Conservation (phyloP, 2,888 invertebrate species). For the Trachelus iudaicus region DNA sequence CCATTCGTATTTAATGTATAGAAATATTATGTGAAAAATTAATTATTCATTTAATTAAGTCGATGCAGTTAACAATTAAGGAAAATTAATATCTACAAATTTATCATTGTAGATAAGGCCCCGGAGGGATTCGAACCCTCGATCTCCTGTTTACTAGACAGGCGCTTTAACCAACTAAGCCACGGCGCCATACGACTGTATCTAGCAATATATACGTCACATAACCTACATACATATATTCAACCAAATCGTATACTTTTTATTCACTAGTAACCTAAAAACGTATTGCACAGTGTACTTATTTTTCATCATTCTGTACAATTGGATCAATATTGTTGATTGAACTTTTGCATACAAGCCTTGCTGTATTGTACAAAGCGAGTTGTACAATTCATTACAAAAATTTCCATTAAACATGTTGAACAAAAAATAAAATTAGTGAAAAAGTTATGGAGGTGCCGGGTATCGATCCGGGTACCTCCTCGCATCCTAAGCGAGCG, state of each 20-base stretch:
- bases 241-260: too few relatives aligned
- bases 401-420: too few relatives aligned
- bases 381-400: too few relatives aligned
- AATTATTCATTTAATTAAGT: neutral
- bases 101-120: conserved; percentile 60
- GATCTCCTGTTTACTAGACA: conserved; percentile 79
- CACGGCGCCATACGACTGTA: conserved; percentile 69
- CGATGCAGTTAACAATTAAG: neutral
- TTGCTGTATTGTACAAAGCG: too few relatives aligned
- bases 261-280: too few relatives aligned
- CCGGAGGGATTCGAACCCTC: conserved; percentile 76
- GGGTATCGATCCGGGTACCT: conserved; percentile 40
- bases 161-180: conserved; percentile 85
- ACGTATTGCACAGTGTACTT: too few relatives aligned
- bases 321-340: too few relatives aligned
- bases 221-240: neutral
- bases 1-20: neutral
- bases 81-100: neutral
- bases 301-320: too few relatives aligned
- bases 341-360: too few relatives aligned
- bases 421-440: too few relatives aligned
- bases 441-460: conserved; percentile 23
- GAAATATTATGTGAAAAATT: neutral
- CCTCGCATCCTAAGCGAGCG: conserved; percentile 41
- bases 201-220: accelerated